phyloP scores from a whole-genome alignment of 2,888 invertebrate genomes.

The Erebia ligea region DNA sequence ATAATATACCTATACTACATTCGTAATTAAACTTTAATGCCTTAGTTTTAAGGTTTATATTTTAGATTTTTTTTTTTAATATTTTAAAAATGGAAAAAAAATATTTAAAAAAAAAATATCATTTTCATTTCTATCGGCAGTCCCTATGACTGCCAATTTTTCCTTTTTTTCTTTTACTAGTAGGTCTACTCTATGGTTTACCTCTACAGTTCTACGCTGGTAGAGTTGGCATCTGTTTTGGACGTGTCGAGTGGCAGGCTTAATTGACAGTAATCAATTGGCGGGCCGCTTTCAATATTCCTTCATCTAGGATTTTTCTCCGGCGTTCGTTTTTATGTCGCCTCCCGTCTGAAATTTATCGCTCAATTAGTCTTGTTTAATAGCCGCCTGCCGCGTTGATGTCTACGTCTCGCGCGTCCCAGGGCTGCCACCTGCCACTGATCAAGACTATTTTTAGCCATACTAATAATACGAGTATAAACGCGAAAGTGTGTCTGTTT shows the following conservation, averaged over 20 bases:
- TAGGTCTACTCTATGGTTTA: neutral
- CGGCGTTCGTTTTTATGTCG: slow-evolving; percentile 77
- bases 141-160: too few relatives aligned
- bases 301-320: slow-evolving; percentile 73
- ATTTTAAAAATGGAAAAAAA: too few relatives aligned
- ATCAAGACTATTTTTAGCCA: neutral
- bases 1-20: too few relatives aligned
- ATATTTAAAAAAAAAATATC: too few relatives aligned
- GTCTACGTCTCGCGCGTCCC: slow-evolving; percentile 76
- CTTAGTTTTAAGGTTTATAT: too few relatives aligned
- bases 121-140: too few relatives aligned
- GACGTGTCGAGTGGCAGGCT: slow-evolving; percentile 65
- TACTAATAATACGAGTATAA: too few relatives aligned
- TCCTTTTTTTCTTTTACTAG: neutral
- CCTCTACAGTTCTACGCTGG: slow-evolving; percentile 13
- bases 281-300: slow-evolving; percentile 81
- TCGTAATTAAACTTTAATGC: too few relatives aligned
- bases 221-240: slow-evolving; percentile 62
- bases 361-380: slow-evolving; percentile 85
- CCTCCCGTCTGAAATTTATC: slow-evolving; percentile 81
- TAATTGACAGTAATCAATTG: slow-evolving; percentile 83
- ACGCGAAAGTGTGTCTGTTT: too few relatives aligned
- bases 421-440: slow-evolving; percentile 68
- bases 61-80: too few relatives aligned
- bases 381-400: slow-evolving; percentile 82